Base-by-base conservation (phyloP, 2,888 invertebrate genomes). In the Pogonocherus hispidulus region DNA sequence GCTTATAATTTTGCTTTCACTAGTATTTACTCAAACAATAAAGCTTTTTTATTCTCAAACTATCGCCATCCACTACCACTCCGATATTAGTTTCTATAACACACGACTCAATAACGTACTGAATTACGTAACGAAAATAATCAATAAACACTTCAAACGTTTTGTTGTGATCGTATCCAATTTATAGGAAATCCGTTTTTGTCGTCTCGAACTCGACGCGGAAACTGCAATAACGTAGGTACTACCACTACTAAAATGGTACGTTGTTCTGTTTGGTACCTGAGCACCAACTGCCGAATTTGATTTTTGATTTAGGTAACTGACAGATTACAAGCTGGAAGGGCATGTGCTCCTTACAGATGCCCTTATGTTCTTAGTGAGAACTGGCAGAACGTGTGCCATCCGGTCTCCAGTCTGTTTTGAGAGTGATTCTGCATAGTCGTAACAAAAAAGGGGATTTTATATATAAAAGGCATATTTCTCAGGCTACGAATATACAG, bases 311-410 rank as follows among this genome's bases (percentile, higher is more conserved):
- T n/a, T n/a, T 22, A 22, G 37, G 51, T 56, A 56, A 27, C 59
- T 49, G 51, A 35, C 49, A 51, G 62, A 51, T 51, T 62, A 5
- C 19, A 6, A 55, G 37, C 54, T 54, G 18, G 62, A 62, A 62
- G 62, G 62, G 62, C 62, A 62, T 49, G 47, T 51, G 62, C 20
- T 54, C 37, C 20, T 62, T 27, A 16, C 16, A 51, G 19, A 51
- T 8, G 51, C 62, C 62, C 62, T 62, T 49, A 37, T 37, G 51
- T 35, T 35, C 22, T 37, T 37, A 27, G 55, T 14, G 23, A 37
- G 57, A 47, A 32, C 27, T 49, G 56, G 27, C 46, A 32, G 56
- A 65, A 65, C 65, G 65, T n/a, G n/a, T 65, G 65, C 65, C 57
- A 65, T 65, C 65, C 52, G 65, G 56, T 23, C 16, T n/a, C 9